Evolutionary conservation across 1,140 invertebrate species (phyloP), one percentile per base, ranked within the genome.

Genomic region (Drosophila lacteicornis): DNA sequence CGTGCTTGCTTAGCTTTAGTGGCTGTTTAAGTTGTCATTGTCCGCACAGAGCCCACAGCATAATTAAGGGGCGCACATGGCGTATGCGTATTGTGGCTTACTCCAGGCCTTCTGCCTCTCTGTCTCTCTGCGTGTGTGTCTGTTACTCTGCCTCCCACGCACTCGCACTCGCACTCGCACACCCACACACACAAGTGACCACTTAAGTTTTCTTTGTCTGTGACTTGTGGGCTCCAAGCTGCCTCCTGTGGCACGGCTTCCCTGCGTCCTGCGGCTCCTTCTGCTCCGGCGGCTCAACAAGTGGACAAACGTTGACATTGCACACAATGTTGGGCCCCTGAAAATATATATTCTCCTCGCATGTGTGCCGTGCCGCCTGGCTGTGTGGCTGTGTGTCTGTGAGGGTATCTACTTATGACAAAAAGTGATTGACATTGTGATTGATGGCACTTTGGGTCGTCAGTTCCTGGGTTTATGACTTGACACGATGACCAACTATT

Each of bases 361-460:
- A 19, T 45, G 33, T 61, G 49, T 63, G 43, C 45, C 3, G 17
- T 45, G 19, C 56, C 25, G 33, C 42, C 56, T 25, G 27, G 43
- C 62, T 62, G 75, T 76, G 60, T 50, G 56, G 43, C 62, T 62
- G 75, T 76, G 60, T 50, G 56, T 38, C 62, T 62, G 75, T 76
- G 60, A 46, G 56, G 60, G 67, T 67, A 82, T 83, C 84, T 87
- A 83, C 83, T 87, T 86, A 83, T 82, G 66, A 69, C 80, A 78
- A 80, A 82, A 86, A 74, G 83, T 88, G 83, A 87, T 88, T 87
- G 83, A 87, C 84, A 87, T 81, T 80, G 84, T 88, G 83, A 87
- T 88, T 88, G 83, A 87, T 87, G 76, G 84, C 76, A 75, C 83
- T 87, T 80, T 59, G 68, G 71, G 68, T 68, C 75, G 61, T 71